A percentile compares a stretch with the other conserved stretches of the same genome.
phyloP scores from a whole-genome alignment of 2,888 invertebrate species.

The Andrena bicolor region DNA sequence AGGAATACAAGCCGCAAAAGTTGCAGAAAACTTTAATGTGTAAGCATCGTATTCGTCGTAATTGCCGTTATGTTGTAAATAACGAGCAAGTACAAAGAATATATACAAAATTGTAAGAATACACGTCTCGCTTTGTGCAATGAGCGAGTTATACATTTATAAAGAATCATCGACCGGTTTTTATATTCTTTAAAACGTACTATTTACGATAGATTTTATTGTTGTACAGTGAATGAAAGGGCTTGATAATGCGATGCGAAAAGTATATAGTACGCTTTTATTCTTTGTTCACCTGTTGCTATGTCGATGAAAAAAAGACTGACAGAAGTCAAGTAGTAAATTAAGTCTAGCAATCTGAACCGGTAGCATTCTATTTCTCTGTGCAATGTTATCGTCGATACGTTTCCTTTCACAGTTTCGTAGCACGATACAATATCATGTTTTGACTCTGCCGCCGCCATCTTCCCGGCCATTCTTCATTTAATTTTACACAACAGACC shows the following conservation, averaged over 20 bases:
- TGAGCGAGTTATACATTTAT: not conserved
- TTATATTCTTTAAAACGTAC: not conserved
- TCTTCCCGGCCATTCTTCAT: conserved; percentile 72
- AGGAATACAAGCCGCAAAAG: not conserved
- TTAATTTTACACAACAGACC: conserved; percentile 51
- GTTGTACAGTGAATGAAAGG: conserved; percentile 4
- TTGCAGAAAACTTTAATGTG: not conserved
- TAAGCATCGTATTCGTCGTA: not conserved
- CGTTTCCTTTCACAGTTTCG: conserved; percentile 67
- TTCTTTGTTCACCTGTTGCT: conserved; percentile 86
- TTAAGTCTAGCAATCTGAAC: conserved; percentile 71
- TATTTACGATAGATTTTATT: conserved; percentile 4
- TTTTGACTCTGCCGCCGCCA: conserved; percentile 76
- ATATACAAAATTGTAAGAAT: conserved; percentile 5
- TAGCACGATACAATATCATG: conserved; percentile 66
- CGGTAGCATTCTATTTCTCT: conserved; percentile 70
- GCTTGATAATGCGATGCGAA: conserved; percentile 9
- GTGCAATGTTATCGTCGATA: conserved; percentile 57
- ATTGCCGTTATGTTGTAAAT: conserved; percentile 2
- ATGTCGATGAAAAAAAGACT: conserved; percentile 87
- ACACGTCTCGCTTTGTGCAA: not conserved
- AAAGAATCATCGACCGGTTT: not conserved
- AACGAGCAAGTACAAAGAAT: conserved; percentile 1
- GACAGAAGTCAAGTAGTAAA: conserved; percentile 86
- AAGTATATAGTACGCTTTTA: conserved; percentile 22